Evolutionary conservation across 2,888 invertebrate species (phyloP), one percentile per base, ranked within the genome.

Genomic region (Drosophila bunnanda): DNA sequence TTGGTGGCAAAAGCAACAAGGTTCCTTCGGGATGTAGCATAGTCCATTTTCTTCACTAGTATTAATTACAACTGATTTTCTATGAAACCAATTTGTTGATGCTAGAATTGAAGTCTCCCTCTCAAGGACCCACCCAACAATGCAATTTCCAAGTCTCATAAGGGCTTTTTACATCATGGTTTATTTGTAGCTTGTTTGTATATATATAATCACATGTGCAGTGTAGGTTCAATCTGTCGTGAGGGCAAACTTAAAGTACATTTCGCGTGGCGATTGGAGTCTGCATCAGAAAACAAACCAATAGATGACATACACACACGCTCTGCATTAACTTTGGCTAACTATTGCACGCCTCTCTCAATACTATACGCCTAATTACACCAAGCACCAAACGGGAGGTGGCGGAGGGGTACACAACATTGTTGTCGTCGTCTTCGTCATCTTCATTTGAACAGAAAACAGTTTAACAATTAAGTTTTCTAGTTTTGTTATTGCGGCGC

Each of bases 181-280:
- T 83, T 80, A 65, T 71, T 66, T 84, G 50, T 80, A 59, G 82
- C 73, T 74, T 79, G 69, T 73, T 70, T 77, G 69, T 78, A 75
- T 81, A 84, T 67, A 62, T 79, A 70, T 82, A 86, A 86, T 88
- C 89, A 83, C 83, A 83, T 76, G 84, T 88, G 89, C 89, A 75
- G 70, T 75, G 70, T 60, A 69, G 53, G 58, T 76, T 88, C 74
- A 86, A 83, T 76, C 76, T 75, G 81, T 61, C 39, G 59, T 60
- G 68, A 75, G 71, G 59, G 74, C 57, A 69, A 85, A 77, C 65
- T 75, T 52, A 64, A 60, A 69, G 66, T 50, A 71, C 70, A 78
- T 54, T 28, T 55, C 20, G 70, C 46, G 54, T 46, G 70, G 50
- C 20, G 50, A 41, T 62, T 66, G 70, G 52, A 68, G 60, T 50